Evolutionary conservation across 2,888 invertebrate species (phyloP), one percentile per base, ranked within the genome.

Genomic region (Habroteleia sp.): DNA sequence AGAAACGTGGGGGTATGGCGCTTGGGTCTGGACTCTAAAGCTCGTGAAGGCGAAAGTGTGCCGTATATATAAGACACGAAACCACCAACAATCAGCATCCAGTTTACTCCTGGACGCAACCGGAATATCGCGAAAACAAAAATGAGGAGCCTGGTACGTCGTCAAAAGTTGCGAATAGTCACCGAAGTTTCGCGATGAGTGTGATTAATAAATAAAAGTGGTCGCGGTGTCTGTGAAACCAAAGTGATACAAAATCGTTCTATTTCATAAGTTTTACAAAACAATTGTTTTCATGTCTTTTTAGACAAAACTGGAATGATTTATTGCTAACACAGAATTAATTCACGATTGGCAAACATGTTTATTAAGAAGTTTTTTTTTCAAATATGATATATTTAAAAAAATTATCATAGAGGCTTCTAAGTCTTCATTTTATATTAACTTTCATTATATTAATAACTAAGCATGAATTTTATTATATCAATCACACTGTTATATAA

Each of bases 51-150:
- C 91, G 91, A 91, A 91, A 91, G 91, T 90, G 87, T 88, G 87
- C 86, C 88, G 79, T 88, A 90, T 91, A 91, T 91, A 91, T 90
- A 91, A 91, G 90, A 89, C 88, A 88, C 88, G 85, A 89, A 87
- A 88, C 81, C 86, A 85, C 84, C 83, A 87, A 86, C 88, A 88
- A 89, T 89, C 89, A 89, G 89, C 89, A 90, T 90, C 90, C 91
- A 91, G 91, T 91, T 90, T 91, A 90, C 87, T 89, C 87, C 90
- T 90, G 90, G 90, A 90, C 90, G 89, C 86, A 88, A 86, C 87
- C 84, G 86, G 89, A 85, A 89, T 86, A 82, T 89, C 89, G 85
- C 82, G 83, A 84, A 80, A 81, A 79, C 77, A 82, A 88, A 85
- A 87, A 88, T 88, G 88, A 88, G 82, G 84, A 84, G 83, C 81